Base-by-base conservation (phyloP, 2,888 invertebrate genomes). In the Pardosa pseudoannulata region DNA sequence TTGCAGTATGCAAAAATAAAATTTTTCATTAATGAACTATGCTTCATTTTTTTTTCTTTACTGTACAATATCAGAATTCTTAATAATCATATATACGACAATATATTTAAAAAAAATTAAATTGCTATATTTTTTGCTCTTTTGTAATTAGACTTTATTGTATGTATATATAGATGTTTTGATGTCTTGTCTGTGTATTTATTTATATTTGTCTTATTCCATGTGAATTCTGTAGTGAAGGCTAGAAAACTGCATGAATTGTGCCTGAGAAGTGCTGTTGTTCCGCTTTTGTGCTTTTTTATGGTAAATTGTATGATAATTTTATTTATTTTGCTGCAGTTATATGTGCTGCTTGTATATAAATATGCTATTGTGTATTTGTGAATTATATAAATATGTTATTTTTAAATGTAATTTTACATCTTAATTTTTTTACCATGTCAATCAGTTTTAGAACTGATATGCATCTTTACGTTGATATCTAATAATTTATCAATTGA, bases 181-280 rank as follows among this genome's bases (percentile, higher is more conserved):
- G 9, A 0, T 3, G n/a, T 71, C 36, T 7, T 36, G 31, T 11
- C 13, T 56, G 1, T 56, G 16, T 46, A 31, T 19, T 62, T 36
- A 27, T 13, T 64, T 9, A 27, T 74, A 16, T 74, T 28, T 46
- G 29, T 71, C 71, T 29, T 46, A 71, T 36, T 71, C 41, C 23
- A 36, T 75, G 73, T 73, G 31, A 67, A 46, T 72, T 73, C 39
- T 70, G 19, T 74, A 41, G 68, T 75, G 39, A 68, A 62, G 50
- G 31, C 67, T 83, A 73, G 78, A 67, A 27, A 27, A 28, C 72
- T 78, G 83, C 83, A 83, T 83, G 83, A 83, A 23, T 50, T 71
- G 39, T 78, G 67, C 46, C 83, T 78, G 50, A 72, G 39, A 78
- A 83, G 67, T 72, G 39, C 28, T 62, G 67, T 56, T 36, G 67